Evolutionary conservation across 2,888 invertebrate genomes (phyloP).

Genomic region (Acanthosepion lycidas): DNA sequence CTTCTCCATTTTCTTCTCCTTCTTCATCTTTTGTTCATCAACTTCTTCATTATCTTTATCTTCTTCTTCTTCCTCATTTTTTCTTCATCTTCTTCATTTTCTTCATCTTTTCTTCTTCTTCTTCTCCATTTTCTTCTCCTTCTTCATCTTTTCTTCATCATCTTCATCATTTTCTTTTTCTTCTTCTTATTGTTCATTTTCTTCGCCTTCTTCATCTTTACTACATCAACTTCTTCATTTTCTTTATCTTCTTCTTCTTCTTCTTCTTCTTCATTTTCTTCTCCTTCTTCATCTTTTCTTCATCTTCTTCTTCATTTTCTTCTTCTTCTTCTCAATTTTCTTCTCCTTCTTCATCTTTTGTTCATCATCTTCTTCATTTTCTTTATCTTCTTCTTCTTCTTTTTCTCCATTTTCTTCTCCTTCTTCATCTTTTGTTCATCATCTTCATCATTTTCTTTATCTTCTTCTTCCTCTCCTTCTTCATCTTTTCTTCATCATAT

Average conservation of each 20-base stretch:
- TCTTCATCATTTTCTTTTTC: background rate
- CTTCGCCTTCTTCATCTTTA: background rate
- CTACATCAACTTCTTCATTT: no score
- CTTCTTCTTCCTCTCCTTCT: background rate
- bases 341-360: background rate
- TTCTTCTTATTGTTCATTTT: background rate
- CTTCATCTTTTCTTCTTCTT: background rate
- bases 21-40: background rate
- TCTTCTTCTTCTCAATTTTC: background rate
- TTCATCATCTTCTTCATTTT: background rate
- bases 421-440: no score
- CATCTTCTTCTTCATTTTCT: background rate
- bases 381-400: background rate
- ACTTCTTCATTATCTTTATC: no score
- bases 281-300: no score
- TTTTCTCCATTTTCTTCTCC: no score
- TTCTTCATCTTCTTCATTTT: background rate
- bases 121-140: background rate
- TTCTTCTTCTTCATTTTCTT: background rate
- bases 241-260: no score
- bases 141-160: background rate
- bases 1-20: background rate
- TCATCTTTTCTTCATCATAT: no score
- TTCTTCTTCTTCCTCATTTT: background rate
- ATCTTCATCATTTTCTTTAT: no score